Evolutionary conservation across 2,888 invertebrate genomes (phyloP), one percentile per base, ranked within the genome.

Genomic region (Loripinus fragilis): DNA sequence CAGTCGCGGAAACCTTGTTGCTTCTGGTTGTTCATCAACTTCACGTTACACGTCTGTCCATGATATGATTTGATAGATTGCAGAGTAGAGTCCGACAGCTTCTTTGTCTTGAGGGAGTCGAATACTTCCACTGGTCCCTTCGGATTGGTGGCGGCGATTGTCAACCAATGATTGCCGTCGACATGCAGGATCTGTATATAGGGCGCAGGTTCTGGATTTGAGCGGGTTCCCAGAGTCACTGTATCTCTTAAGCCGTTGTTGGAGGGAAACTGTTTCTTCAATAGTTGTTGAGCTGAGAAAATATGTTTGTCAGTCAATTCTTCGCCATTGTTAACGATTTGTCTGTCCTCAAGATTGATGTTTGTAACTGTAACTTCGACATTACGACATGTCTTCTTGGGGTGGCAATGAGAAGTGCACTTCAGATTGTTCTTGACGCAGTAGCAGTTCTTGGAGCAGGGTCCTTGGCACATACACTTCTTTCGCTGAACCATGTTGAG

Each of bases 301-400:
- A 70, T 70, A 15, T 70, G 70, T 52, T 70, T 30, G 41, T 70
- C 70, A 1, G 70, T 70, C 35, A 70, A 30, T 23, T 52, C 50
- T 52, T 52, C 25, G n/a, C 52, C 52, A 7, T 70, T 38, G 17
- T 30, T 25, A 17, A 70, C 35, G n/a, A 33, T 35, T n/a, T 38
- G 5, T 50, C 70, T 70, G 33, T 70, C 55, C 20, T 33, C 17
- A 1, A 70, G 38, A 52, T 10, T 70, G 10, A 35, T 8, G 5
- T 55, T 17, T 3, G 30, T 7, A 2, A 3, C 3, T 20, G 33
- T 1, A 10, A 2, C 45, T 52, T 70, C 70, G 20, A 70, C 52
- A 35, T 52, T 52, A 12, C 30, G 50, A 35, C 70, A 70, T 23
- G 70, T 52, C 25, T 30, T 52, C 2, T 30, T 10, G 20, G 70